Evolutionary conservation across 2,888 invertebrate species (phyloP).

Genomic region (Malthinus seriepunctatus): DNA sequence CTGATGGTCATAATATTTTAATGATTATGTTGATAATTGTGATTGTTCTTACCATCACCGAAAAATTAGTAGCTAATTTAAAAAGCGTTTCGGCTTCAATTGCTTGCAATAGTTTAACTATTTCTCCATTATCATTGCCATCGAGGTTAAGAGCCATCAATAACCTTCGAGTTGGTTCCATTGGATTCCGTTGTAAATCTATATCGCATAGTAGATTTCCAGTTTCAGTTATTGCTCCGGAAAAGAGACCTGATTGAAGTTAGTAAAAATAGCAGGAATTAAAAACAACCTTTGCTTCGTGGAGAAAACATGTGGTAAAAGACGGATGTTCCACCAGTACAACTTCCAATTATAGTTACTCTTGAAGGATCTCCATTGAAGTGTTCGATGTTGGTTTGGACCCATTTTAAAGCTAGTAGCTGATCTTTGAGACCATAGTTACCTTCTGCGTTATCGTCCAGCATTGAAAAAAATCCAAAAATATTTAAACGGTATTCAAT

Average conservation of each 20-base stretch:
- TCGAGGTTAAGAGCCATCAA: constrained; percentile 26
- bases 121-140: constrained; percentile 16
- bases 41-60: too few species aligned
- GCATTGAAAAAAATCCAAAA: too few species aligned
- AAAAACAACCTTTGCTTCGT: constrained; percentile 34
- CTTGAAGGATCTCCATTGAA: too few species aligned
- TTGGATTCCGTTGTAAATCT: constrained; percentile 29
- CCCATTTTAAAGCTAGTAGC: too few species aligned
- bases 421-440: too few species aligned
- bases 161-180: constrained; percentile 23
- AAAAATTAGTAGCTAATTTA: background rate
- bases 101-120: constrained; percentile 31
- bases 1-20: too few species aligned
- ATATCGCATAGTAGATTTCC: constrained; percentile 36
- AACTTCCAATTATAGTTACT: constrained; percentile 22
- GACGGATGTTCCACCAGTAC: constrained; percentile 38
- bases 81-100: constrained; percentile 14
- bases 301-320: constrained; percentile 33
- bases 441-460: too few species aligned
- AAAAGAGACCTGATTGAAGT: too few species aligned
- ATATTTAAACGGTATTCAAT: too few species aligned
- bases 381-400: too few species aligned
- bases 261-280: too few species aligned
- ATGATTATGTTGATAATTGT: too few species aligned
- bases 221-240: constrained; percentile 38